Evolutionary conservation across 2,888 invertebrate species (phyloP).

Genomic region (Diaperis boleti): DNA sequence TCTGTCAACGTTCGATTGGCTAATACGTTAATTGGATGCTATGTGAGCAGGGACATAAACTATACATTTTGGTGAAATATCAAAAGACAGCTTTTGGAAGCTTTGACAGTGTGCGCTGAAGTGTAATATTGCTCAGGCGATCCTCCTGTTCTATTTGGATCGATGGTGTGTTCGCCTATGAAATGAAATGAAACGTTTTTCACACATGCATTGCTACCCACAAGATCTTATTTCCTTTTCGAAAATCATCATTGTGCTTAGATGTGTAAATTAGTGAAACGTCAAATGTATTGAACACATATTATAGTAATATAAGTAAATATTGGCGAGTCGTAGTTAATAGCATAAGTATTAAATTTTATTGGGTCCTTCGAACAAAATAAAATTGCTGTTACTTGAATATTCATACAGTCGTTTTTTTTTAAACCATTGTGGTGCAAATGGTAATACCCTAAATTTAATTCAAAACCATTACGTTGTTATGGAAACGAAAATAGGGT

Average conservation of each 20-base stretch:
- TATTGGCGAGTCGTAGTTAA: too few relatives aligned
- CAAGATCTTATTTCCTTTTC: slow-evolving; percentile 43
- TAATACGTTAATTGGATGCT: slow-evolving; percentile 19
- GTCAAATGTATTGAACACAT: too few relatives aligned
- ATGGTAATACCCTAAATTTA: too few relatives aligned
- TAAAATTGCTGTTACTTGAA: too few relatives aligned
- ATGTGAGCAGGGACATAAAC: slow-evolving; percentile 51
- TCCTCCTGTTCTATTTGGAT: slow-evolving; percentile 49
- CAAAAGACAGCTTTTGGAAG: slow-evolving; percentile 62
- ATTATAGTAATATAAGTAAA: too few relatives aligned
- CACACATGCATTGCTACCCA: slow-evolving; percentile 52
- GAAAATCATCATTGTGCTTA: slow-evolving; percentile 37
- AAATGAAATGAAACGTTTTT: slow-evolving; percentile 61
- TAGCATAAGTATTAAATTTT: too few relatives aligned
- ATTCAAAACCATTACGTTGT: too few relatives aligned
- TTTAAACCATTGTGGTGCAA: too few relatives aligned
- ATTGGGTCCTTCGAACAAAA: too few relatives aligned
- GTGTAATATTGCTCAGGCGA: slow-evolving; percentile 63
- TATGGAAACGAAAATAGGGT: too few relatives aligned
- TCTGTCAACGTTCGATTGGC: slow-evolving; percentile 46
- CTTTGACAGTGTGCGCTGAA: slow-evolving; percentile 63
- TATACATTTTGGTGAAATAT: slow-evolving; percentile 61
- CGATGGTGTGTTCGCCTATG: slow-evolving; percentile 60
- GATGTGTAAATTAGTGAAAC: slow-evolving; percentile 40
- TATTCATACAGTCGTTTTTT: too few relatives aligned